Evolutionary conservation across 2,797 vertebrate genomes (phyloP).

Genomic region (Sitta carolinensis): DNA sequence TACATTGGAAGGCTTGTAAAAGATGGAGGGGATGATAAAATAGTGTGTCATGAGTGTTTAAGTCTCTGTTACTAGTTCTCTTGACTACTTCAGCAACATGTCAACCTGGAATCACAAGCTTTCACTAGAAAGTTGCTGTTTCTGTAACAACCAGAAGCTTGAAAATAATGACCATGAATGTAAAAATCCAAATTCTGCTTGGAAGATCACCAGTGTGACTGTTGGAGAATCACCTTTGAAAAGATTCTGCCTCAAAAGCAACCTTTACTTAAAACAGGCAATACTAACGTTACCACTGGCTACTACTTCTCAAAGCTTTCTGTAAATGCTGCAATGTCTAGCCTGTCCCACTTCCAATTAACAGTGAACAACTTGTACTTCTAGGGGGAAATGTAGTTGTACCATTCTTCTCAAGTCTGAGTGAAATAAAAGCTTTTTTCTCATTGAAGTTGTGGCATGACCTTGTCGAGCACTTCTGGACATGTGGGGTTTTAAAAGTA

Average conservation of each 20-base stretch:
- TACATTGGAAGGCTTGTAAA: background rate
- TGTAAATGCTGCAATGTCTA: background rate
- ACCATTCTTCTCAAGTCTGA: background rate
- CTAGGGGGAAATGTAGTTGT: background rate
- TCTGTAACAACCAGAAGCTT: background rate
- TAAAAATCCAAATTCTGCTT: background rate
- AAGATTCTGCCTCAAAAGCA: background rate
- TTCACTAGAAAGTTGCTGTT: background rate
- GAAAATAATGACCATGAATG: background rate
- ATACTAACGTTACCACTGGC: background rate
- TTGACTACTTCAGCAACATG: background rate
- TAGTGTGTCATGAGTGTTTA: background rate
- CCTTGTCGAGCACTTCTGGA: background rate
- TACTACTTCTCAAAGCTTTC: background rate
- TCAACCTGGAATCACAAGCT: background rate
- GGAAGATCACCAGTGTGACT: background rate
- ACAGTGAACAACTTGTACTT: background rate
- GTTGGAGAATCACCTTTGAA: background rate
- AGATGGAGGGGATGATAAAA: background rate
- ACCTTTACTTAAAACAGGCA: background rate
- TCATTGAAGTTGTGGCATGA: background rate
- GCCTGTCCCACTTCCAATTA: background rate
- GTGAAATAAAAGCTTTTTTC: background rate
- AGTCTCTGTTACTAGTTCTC: background rate
- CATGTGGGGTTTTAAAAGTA: background rate